Percentiles rank a stretch among this genome's conserved stretches.
These are phyloP conservation scores for Nannobrachium achirus DNA, from an alignment of 2,113 vertebrate species.

Conservation along the genomic window DNA sequence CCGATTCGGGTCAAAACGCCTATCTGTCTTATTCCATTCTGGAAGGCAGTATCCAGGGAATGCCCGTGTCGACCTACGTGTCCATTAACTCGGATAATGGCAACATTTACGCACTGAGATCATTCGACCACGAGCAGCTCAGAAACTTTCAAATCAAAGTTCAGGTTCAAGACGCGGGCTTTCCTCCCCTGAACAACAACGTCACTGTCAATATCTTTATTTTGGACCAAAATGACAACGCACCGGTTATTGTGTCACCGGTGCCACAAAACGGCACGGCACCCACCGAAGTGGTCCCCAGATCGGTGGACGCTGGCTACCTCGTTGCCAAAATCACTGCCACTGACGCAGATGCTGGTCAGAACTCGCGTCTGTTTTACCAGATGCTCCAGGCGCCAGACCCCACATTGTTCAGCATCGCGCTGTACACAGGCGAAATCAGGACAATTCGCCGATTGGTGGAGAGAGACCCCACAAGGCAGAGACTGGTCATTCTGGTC, in stretches of 20 bases:
- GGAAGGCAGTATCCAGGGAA: constrained; percentile 77
- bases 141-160: constrained; percentile 84
- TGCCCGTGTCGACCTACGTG: constrained; percentile 85
- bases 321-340: constrained; percentile 82
- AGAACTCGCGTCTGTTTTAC: constrained; percentile 86
- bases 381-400: constrained; percentile 84
- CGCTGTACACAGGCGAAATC: constrained; percentile 83
- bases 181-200: constrained; percentile 81
- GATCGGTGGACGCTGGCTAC: constrained; percentile 80
- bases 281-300: constrained; percentile 75
- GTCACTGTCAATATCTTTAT: constrained; percentile 81
- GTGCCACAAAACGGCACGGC: constrained; percentile 74
- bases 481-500: constrained; percentile 84
- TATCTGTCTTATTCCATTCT: constrained; percentile 85
- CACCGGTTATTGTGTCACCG: constrained; percentile 80
- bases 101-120: constrained; percentile 86
- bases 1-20: constrained; percentile 82
- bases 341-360: constrained; percentile 80
- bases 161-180: constrained; percentile 82
- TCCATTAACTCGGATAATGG: constrained; percentile 87
- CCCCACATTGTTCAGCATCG: constrained; percentile 82
- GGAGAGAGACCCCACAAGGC: constrained; percentile 82
- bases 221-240: constrained; percentile 87
- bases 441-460: constrained; percentile 84
- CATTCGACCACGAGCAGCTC: constrained; percentile 87